Conservation (phyloP, 2,797 vertebrate species). For the Lepilemur septentrionalis region DNA sequence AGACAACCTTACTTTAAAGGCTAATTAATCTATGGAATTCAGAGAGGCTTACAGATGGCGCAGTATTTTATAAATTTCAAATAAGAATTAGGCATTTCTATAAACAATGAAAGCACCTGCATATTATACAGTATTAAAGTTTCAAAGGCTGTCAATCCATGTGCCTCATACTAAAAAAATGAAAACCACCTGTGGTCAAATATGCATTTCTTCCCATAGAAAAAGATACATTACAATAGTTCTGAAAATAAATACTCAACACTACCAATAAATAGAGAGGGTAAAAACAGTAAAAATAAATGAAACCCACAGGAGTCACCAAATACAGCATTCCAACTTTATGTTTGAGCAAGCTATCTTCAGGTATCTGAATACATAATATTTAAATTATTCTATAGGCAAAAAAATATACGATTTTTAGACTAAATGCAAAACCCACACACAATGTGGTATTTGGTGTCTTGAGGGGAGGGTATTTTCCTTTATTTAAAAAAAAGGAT, state of each 20-base stretch:
- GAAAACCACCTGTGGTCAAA: slow-evolving; percentile 56
- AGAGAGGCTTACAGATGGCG: slow-evolving; percentile 43
- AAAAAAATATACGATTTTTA: background rate
- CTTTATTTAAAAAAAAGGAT: background rate
- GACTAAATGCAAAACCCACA: background rate
- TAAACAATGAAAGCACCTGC: slow-evolving; percentile 64
- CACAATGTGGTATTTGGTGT: background rate
- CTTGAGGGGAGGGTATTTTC: background rate
- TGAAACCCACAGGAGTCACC: background rate
- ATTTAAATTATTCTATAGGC: background rate
- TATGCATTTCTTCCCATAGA: background rate
- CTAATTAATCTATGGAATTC: slow-evolving; percentile 10
- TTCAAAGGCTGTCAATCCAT: slow-evolving; percentile 39
- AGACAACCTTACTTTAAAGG: slow-evolving; percentile 32
- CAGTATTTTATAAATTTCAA: slow-evolving; percentile 31
- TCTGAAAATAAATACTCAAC: slow-evolving; percentile 40
- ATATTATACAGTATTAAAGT: background rate
- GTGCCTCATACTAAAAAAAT: background rate
- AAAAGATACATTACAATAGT: background rate
- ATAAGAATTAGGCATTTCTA: slow-evolving; percentile 48
- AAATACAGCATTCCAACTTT: background rate
- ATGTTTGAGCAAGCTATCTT: slow-evolving; percentile 28
- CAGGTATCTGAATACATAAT: background rate
- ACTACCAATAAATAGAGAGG: slow-evolving; percentile 2
- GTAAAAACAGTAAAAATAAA: slow-evolving; percentile 8